phyloP scores from a whole-genome alignment of 2,888 invertebrate species.

The Leptopilina syphax region DNA sequence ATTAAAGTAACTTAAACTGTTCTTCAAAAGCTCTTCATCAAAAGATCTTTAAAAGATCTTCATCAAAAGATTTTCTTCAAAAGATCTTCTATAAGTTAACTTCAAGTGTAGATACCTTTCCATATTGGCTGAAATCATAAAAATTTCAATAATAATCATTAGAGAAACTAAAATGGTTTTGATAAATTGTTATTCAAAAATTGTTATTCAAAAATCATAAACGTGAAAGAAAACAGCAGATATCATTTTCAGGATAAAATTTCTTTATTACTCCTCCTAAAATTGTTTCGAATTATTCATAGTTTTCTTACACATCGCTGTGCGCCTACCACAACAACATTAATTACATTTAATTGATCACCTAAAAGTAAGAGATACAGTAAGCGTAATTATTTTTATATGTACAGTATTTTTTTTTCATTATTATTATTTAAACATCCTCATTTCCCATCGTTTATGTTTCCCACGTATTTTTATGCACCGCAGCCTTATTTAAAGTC shows the following conservation, averaged over 20 bases:
- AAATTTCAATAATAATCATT: too few species aligned
- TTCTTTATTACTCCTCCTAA: constrained; percentile 75
- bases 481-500: constrained; percentile 55
- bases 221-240: neutral
- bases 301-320: constrained; percentile 75
- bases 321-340: constrained; percentile 76
- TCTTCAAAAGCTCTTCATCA: too few species aligned
- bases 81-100: too few species aligned
- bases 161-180: too few species aligned
- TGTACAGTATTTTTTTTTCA: constrained; percentile 72
- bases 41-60: too few species aligned
- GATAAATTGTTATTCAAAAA: too few species aligned
- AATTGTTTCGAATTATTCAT: constrained; percentile 73
- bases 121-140: too few species aligned
- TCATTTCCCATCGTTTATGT: constrained; percentile 63
- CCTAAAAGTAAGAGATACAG: constrained; percentile 76
- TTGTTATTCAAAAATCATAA: too few species aligned
- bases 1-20: neutral
- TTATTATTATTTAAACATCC: constrained; percentile 66
- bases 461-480: constrained; percentile 62
- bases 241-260: constrained; percentile 72
- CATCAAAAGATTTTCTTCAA: too few species aligned
- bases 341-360: constrained; percentile 76
- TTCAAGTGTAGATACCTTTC: too few species aligned
- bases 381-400: constrained; percentile 77